These are phyloP conservation scores for Araneus ventricosus DNA, from an alignment of 1,140 invertebrate genomes.

Conservation along the genomic window DNA sequence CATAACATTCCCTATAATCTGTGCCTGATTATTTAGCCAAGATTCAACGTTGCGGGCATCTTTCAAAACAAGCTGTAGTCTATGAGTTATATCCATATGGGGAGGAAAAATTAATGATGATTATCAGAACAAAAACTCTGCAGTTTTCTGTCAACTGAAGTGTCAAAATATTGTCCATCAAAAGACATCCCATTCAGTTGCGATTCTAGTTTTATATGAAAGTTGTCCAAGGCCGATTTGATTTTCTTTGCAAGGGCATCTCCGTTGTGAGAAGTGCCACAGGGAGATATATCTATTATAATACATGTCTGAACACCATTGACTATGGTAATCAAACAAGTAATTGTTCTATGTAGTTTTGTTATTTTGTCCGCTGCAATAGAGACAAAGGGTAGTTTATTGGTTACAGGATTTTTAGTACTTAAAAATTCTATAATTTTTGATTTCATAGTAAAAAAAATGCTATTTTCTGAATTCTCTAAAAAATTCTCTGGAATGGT, in stretches of 20 bases:
- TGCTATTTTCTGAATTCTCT: conserved; percentile 41
- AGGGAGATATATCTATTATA: conserved; percentile 42
- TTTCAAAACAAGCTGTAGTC: conserved; percentile 30
- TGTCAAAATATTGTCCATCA: too few species aligned
- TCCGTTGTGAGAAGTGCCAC: conserved; percentile 39
- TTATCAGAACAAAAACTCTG: conserved; percentile 28
- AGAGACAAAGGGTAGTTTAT: conserved; percentile 34
- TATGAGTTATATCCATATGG: conserved; percentile 53
- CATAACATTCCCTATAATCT: conserved; percentile 34
- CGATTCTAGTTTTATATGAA: too few species aligned
- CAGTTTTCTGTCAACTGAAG: conserved; percentile 33
- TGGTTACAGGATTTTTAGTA: conserved; percentile 37
- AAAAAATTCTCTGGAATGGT: conserved; percentile 49
- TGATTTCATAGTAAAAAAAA: conserved; percentile 48
- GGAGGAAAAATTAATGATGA: conserved; percentile 23
- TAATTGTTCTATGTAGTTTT: conserved; percentile 44
- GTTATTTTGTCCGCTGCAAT: conserved; percentile 46
- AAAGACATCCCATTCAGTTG: conserved; percentile 52
- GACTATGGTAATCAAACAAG: conserved; percentile 29
- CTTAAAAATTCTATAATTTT: conserved; percentile 39
- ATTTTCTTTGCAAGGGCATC: conserved; percentile 41
- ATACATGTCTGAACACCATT: conserved; percentile 42
- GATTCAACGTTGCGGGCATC: conserved; percentile 33
- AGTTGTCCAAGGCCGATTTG: conserved; percentile 30
- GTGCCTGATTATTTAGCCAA: conserved; percentile 31